Conservation (phyloP, 2,888 invertebrate species). For the Tachina fera region DNA sequence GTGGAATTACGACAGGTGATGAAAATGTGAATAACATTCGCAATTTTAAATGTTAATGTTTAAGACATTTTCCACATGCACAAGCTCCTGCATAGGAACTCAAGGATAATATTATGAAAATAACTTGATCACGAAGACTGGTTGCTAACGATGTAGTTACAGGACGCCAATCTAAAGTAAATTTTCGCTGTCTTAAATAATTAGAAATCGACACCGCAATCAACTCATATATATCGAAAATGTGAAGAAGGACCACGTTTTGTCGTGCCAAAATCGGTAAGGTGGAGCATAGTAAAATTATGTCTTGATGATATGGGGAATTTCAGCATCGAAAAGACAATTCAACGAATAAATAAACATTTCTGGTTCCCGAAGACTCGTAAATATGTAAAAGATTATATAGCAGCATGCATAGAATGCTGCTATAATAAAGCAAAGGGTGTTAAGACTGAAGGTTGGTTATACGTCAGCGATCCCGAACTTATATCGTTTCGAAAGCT, state of each 20-base stretch:
- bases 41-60: no score
- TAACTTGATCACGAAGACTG: slow-evolving; percentile 57
- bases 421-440: no score
- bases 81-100: neutral
- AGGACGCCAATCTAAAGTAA: slow-evolving; percentile 27
- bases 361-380: neutral
- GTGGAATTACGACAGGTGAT: no score
- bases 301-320: slow-evolving; percentile 16
- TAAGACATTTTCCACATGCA: slow-evolving; percentile 51
- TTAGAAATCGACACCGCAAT: neutral
- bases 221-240: neutral
- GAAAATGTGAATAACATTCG: no score
- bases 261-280: slow-evolving; percentile 59
- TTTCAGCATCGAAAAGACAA: slow-evolving; percentile 13
- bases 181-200: neutral
- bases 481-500: no score
- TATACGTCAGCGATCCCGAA: no score
- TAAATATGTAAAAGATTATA: neutral
- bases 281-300: slow-evolving; percentile 8
- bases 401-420: no score
- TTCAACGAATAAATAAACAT: neutral
- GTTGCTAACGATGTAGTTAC: slow-evolving; percentile 68
- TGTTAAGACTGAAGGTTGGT: no score
- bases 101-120: slow-evolving; percentile 8
- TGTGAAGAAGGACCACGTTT: neutral